Evolutionary conservation across 2,113 vertebrate species (phyloP).

Genomic region (Macquaria ambigua): DNA sequence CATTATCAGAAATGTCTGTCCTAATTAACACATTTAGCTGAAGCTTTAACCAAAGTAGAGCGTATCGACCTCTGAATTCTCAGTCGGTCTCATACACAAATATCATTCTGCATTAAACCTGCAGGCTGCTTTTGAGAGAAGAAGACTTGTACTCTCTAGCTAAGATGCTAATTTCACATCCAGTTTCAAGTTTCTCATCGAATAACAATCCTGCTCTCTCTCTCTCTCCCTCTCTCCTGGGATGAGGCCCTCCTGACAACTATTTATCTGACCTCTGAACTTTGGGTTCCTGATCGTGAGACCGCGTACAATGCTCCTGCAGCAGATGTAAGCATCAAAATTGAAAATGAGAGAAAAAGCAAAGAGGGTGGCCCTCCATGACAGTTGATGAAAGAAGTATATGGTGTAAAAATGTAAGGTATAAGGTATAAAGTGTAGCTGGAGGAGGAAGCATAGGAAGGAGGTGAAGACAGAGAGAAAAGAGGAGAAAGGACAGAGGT

Average conservation of each 20-base stretch:
- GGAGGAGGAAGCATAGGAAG: neutral
- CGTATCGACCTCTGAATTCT: neutral
- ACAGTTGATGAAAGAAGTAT: neutral
- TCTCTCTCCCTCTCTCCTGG: conserved; percentile 37
- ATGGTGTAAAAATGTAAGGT: no score
- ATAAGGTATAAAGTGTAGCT: no score
- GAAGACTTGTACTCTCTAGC: neutral
- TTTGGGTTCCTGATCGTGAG: conserved; percentile 48
- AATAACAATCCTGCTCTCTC: conserved; percentile 25
- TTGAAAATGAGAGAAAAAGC: conserved; percentile 3
- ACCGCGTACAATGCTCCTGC: conserved; percentile 26
- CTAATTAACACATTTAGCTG: conserved; percentile 4
- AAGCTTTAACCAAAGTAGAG: neutral
- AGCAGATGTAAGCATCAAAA: neutral
- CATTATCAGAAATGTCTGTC: neutral
- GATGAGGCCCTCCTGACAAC: conserved; percentile 68
- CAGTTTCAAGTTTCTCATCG: conserved; percentile 44
- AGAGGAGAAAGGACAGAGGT: neutral
- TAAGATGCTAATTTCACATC: conserved; percentile 21
- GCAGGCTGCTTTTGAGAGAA: neutral
- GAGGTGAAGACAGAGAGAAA: neutral
- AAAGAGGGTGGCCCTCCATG: neutral
- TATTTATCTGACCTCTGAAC: conserved; percentile 78
- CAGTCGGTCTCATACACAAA: neutral
- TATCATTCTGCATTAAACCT: neutral